These are phyloP conservation scores for Rhopalosiphum maidis DNA, from an alignment of 1,140 invertebrate genomes.

Conservation along the genomic window DNA sequence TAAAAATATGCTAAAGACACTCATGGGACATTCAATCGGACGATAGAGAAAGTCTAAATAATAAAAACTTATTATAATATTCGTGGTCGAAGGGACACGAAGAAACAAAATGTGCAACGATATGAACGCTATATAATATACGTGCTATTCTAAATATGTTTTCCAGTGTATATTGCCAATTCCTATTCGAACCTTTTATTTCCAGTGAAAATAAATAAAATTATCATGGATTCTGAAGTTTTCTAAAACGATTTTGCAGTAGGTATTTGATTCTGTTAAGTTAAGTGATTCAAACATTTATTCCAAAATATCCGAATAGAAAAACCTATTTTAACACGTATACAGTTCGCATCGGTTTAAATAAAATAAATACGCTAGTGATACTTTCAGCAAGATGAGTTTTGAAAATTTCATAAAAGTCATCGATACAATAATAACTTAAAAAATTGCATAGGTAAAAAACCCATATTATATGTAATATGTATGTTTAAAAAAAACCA, in stretches of 20 bases:
- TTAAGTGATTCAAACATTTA: constrained; percentile 11
- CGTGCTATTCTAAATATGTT: neutral
- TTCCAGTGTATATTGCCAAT: neutral
- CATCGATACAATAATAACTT: neutral
- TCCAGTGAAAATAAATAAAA: neutral
- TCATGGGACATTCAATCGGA: neutral
- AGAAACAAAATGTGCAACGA: neutral
- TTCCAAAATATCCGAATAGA: neutral
- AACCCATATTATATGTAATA: neutral
- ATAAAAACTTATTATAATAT: constrained; percentile 42
- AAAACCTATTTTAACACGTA: neutral
- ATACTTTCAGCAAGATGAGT: neutral
- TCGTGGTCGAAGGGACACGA: neutral
- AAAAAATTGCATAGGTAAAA: neutral
- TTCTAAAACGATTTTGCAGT: neutral
- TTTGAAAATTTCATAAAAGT: neutral
- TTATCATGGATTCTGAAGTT: neutral
- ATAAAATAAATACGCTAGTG: neutral
- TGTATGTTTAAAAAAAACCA: neutral
- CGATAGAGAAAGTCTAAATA: neutral
- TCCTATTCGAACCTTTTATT: neutral
- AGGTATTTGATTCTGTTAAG: neutral
- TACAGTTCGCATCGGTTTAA: neutral
- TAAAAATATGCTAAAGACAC: constrained; percentile 19
- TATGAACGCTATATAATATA: neutral